phyloP scores from a whole-genome alignment of 2,113 vertebrate genomes.

The Triplophysa siluroides region DNA sequence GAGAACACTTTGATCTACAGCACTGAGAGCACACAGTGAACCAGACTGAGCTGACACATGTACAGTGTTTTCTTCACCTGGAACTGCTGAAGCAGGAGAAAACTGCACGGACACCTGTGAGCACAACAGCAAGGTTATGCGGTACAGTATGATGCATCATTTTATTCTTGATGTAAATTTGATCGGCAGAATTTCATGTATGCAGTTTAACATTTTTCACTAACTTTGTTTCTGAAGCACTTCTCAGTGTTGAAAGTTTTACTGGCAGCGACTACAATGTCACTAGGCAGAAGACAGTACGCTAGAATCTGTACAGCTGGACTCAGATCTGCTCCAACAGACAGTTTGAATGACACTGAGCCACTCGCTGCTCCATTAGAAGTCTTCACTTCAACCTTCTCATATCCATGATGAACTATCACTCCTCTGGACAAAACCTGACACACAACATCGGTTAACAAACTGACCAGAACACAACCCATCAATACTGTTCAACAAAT shows the following conservation, averaged over 20 bases:
- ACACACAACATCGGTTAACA: neutral
- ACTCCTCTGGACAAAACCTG: constrained; percentile 76
- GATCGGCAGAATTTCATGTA: constrained; percentile 63
- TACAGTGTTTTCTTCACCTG: constrained; percentile 64
- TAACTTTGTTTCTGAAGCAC: constrained; percentile 16
- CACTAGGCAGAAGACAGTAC: constrained; percentile 75
- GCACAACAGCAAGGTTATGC: constrained; percentile 6
- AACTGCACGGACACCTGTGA: constrained; percentile 58
- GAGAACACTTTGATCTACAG: too few species aligned
- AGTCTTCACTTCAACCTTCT: constrained; percentile 57
- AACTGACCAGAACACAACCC: neutral
- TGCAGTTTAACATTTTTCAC: constrained; percentile 55
- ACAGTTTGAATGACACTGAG: constrained; percentile 69
- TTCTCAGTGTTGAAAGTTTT: constrained; percentile 69
- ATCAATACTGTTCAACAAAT: neutral
- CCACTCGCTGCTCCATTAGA: constrained; percentile 66
- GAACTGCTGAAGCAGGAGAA: constrained; percentile 66
- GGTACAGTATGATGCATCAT: constrained; percentile 67
- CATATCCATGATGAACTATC: constrained; percentile 68
- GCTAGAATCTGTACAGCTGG: constrained; percentile 69
- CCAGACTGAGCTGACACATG: too few species aligned
- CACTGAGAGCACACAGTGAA: too few species aligned
- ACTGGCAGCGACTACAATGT: constrained; percentile 75
- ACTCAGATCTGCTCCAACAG: constrained; percentile 66
- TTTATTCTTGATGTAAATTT: too few species aligned